These are phyloP conservation scores for Enteromius afrohamiltoni DNA, from an alignment of 2,797 vertebrate genomes.

Conservation along the genomic window DNA sequence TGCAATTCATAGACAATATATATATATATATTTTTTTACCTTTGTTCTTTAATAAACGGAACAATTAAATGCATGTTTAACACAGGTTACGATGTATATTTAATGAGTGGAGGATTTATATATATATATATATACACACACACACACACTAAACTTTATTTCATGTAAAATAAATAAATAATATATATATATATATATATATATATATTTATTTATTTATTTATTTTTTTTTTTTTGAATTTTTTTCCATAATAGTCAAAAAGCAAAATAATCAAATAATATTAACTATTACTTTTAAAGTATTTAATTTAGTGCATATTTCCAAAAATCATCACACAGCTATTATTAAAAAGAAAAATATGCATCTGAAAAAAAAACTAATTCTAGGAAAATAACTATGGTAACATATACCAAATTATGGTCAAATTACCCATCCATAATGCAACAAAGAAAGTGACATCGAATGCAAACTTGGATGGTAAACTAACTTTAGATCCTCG, in stretches of 20 bases:
- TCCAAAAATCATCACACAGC: not conserved
- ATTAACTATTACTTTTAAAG: not conserved
- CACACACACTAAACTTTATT: too few species aligned
- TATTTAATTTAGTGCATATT: not conserved
- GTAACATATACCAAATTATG: not conserved
- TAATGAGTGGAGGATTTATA: not conserved
- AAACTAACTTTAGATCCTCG: constrained; percentile 79
- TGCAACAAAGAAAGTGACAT: not conserved
- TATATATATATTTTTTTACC: not conserved
- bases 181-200: too few species aligned
- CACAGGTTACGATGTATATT: not conserved
- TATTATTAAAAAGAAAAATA: too few species aligned
- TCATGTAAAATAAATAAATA: too few species aligned
- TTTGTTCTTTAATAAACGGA: too few species aligned
- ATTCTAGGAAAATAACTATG: not conserved
- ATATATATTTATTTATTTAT: too few species aligned
- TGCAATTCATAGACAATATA: not conserved
- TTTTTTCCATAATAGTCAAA: not conserved
- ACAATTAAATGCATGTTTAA: not conserved
- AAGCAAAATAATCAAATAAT: not conserved
- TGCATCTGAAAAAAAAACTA: too few species aligned
- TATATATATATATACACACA: too few species aligned
- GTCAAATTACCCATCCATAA: not conserved
- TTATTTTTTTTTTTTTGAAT: not conserved
- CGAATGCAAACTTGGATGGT: not conserved